These are phyloP conservation scores for Alviniconcha marisindica DNA, from an alignment of 1,140 invertebrate genomes.

Conservation along the genomic window DNA sequence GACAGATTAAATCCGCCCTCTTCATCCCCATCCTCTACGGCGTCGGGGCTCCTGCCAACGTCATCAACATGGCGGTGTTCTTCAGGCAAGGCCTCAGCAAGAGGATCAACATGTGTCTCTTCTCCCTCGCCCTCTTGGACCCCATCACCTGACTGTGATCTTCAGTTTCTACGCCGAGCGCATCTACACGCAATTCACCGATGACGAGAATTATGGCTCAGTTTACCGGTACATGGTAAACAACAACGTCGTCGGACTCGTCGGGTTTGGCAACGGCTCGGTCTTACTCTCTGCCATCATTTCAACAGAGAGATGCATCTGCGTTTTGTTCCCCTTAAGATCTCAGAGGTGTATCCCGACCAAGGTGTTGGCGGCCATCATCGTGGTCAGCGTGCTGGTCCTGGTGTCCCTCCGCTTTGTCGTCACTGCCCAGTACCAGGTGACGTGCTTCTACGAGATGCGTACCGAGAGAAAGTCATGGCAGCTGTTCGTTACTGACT, in stretches of 20 bases:
- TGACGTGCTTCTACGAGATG: constrained; percentile 11
- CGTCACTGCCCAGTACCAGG: constrained; percentile 1
- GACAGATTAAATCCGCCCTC: not conserved
- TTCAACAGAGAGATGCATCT: constrained; percentile 4
- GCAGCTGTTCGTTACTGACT: not conserved
- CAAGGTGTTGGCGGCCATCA: not conserved
- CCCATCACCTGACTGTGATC: too few species aligned
- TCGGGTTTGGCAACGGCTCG: not conserved
- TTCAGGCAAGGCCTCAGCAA: constrained; percentile 1
- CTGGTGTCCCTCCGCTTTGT: not conserved
- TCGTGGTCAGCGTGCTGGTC: not conserved
- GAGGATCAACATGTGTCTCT: constrained; percentile 25
- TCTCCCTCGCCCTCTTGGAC: not conserved
- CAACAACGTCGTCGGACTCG: not conserved
- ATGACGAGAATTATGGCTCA: not conserved
- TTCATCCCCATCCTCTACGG: not conserved
- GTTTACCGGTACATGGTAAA: not conserved
- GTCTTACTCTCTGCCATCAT: not conserved
- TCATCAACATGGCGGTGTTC: constrained; percentile 16
- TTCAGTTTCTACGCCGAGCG: too few species aligned
- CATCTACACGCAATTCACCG: too few species aligned
- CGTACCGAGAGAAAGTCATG: not conserved
- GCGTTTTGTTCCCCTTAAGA: not conserved
- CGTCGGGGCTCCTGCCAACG: not conserved
- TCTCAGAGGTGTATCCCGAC: not conserved